Percentiles rank a stretch among this genome's conserved stretches.
phyloP scores from a whole-genome alignment of 2,797 vertebrate species.

The Xerus rutilus region DNA sequence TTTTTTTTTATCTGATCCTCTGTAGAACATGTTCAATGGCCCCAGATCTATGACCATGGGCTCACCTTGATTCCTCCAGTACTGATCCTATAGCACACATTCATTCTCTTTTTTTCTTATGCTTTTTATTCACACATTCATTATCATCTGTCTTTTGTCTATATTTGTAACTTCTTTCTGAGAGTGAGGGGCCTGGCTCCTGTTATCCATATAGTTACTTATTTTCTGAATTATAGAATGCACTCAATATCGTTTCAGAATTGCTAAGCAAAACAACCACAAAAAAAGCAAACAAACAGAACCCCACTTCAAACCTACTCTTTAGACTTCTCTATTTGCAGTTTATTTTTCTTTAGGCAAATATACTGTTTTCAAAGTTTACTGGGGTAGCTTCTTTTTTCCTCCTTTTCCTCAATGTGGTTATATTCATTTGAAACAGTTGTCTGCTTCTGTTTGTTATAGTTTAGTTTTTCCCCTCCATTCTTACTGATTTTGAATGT shows the following conservation, averaged over 20 bases:
- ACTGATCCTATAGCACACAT: not conserved
- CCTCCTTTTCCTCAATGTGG: not conserved
- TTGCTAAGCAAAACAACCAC: constrained; percentile 7
- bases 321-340: not conserved
- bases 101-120: not conserved
- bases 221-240: constrained; percentile 21
- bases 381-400: not conserved
- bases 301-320: not conserved
- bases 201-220: not conserved
- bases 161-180: not conserved
- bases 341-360: not conserved
- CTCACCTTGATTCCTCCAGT: not conserved
- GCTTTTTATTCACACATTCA: not conserved
- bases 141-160: not conserved
- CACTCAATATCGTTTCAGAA: not conserved
- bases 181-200: not conserved
- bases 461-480: not conserved
- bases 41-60: not conserved
- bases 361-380: not conserved
- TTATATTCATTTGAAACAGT: not conserved
- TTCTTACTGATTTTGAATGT: not conserved
- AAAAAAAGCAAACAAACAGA: constrained; percentile 24
- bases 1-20: not conserved
- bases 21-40: not conserved
- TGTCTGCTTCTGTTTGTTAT: not conserved